These are phyloP conservation scores for Eilema sororculum DNA, from an alignment of 2,888 invertebrate species.

Conservation along the genomic window DNA sequence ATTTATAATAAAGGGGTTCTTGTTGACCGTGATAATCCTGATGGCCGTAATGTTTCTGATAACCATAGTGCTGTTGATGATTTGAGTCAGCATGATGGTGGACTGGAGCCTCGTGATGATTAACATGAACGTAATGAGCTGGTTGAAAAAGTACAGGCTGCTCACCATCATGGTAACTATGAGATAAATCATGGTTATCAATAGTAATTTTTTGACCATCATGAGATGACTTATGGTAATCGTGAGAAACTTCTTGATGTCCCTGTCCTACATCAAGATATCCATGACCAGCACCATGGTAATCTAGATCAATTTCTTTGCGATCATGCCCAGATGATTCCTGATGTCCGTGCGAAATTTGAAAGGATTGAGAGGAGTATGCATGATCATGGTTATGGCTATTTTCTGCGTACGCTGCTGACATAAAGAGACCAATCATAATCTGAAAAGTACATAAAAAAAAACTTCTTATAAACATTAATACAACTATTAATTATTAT, in stretches of 20 bases:
- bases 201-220: slow-evolving; percentile 6
- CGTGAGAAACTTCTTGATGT: slow-evolving; percentile 11
- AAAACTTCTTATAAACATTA: too few relatives aligned
- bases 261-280: slow-evolving; percentile 10
- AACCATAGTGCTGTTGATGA: background rate
- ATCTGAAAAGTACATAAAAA: slow-evolving; percentile 23
- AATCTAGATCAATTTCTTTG: background rate
- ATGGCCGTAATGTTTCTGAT: background rate
- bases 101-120: slow-evolving; percentile 37
- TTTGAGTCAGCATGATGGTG: slow-evolving; percentile 15
- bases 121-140: slow-evolving; percentile 40
- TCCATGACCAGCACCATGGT: slow-evolving; percentile 3
- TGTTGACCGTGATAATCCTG: background rate
- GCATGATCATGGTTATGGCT: slow-evolving; percentile 51
- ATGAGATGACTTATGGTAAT: slow-evolving; percentile 12
- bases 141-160: slow-evolving; percentile 43
- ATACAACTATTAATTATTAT: too few relatives aligned
- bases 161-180: slow-evolving; percentile 31
- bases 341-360: slow-evolving; percentile 38
- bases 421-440: slow-evolving; percentile 47
- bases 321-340: slow-evolving; percentile 13
- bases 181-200: background rate
- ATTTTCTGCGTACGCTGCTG: slow-evolving; percentile 60
- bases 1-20: background rate
- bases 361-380: slow-evolving; percentile 59